phyloP scores from a whole-genome alignment of 2,113 vertebrate species.

The Salvelinus alpinus region DNA sequence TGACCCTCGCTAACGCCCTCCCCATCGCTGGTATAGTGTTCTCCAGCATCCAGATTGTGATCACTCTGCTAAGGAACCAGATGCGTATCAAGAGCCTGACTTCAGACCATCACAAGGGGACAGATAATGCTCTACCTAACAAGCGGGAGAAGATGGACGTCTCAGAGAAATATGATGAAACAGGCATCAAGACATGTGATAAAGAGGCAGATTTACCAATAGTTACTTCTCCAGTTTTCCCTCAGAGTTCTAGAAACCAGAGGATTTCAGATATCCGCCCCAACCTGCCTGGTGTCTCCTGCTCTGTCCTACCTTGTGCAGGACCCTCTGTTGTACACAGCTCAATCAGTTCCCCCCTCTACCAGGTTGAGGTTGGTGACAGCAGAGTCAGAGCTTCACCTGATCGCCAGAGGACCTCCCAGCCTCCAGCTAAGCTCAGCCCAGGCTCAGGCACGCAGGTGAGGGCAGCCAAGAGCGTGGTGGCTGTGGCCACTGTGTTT shows the following conservation, averaged over 20 bases:
- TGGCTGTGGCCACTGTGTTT: conserved; percentile 72
- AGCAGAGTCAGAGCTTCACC: conserved; percentile 3
- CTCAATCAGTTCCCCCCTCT: conserved; percentile 18
- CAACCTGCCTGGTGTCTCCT: too few relatives aligned
- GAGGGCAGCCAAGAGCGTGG: conserved; percentile 75
- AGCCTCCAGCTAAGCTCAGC: conserved; percentile 34
- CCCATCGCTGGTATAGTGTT: conserved; percentile 64
- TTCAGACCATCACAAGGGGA: not conserved
- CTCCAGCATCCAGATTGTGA: conserved; percentile 64
- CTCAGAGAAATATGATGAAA: too few relatives aligned
- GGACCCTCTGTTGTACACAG: not conserved
- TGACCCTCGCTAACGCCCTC: conserved; percentile 65
- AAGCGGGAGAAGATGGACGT: too few relatives aligned
- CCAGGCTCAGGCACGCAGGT: conserved; percentile 47
- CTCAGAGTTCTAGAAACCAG: too few relatives aligned
- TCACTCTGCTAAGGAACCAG: conserved; percentile 63
- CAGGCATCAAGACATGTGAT: too few relatives aligned
- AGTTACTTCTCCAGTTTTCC: too few relatives aligned
- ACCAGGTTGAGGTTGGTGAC: not conserved
- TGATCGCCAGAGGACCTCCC: conserved; percentile 5
- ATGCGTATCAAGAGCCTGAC: conserved; percentile 47
- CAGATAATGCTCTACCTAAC: not conserved
- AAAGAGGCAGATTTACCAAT: too few relatives aligned
- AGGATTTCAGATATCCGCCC: too few relatives aligned
- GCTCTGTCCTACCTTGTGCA: too few relatives aligned